A percentile compares a stretch with the other conserved stretches of the same genome.
Evolutionary conservation across 2,797 vertebrate species (phyloP).

Genomic region (Sebastes minor): DNA sequence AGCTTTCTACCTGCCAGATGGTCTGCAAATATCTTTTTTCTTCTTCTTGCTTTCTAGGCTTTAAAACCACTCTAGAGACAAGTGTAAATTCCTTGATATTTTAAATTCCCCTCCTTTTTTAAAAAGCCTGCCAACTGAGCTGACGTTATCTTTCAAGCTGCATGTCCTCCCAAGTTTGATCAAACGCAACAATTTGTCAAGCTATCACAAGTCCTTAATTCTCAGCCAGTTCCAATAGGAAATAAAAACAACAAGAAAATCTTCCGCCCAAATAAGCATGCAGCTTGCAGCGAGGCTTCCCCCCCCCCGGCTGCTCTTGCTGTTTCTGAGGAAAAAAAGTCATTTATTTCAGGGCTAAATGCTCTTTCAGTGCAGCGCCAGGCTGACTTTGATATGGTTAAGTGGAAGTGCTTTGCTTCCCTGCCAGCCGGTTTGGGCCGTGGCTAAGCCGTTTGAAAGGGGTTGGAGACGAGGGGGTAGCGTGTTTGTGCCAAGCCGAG

Average conservation of each 20-base stretch:
- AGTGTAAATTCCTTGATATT: conserved; percentile 14
- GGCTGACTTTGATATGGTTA: conserved; percentile 76
- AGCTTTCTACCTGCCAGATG: conserved; percentile 38
- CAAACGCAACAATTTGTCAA: conserved; percentile 22
- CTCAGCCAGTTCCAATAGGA: background rate
- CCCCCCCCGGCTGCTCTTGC: conserved; percentile 10
- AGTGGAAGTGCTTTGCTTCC: conserved; percentile 71
- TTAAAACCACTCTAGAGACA: background rate
- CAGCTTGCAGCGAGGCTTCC: background rate
- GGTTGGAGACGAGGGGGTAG: conserved; percentile 40
- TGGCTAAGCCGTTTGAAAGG: conserved; percentile 65
- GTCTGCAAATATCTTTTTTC: conserved; percentile 14
- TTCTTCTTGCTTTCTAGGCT: background rate
- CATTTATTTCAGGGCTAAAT: conserved; percentile 36
- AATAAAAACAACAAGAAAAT: conserved; percentile 23
- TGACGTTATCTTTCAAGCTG: conserved; percentile 10
- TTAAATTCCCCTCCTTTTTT: background rate
- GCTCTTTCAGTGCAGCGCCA: conserved; percentile 53
- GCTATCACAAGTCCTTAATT: background rate
- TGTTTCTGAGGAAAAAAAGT: conserved; percentile 8
- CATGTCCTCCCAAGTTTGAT: conserved; percentile 17
- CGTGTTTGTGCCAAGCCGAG: conserved; percentile 62
- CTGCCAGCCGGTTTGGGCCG: conserved; percentile 68
- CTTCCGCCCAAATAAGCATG: background rate
- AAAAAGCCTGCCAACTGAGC: conserved; percentile 16